phyloP scores from a whole-genome alignment of 2,888 invertebrate genomes.

The Parnassius orleans region DNA sequence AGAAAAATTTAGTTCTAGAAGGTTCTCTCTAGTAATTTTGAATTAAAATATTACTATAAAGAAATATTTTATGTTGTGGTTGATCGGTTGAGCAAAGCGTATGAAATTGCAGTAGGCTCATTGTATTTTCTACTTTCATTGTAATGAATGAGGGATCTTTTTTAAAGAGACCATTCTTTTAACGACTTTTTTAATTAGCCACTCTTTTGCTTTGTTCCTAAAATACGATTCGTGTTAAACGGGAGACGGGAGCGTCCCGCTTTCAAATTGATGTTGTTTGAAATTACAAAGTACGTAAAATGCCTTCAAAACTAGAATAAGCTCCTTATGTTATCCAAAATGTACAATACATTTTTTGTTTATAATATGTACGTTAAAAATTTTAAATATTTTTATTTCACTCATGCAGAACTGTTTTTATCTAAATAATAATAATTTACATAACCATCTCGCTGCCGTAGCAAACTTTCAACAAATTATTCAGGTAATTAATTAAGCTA shows the following conservation, averaged over 20 bases:
- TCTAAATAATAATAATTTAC: too few relatives aligned
- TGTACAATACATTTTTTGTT: too few relatives aligned
- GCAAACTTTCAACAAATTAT: too few relatives aligned
- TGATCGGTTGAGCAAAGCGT: slow-evolving; percentile 14
- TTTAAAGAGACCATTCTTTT: slow-evolving; percentile 40
- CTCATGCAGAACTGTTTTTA: too few relatives aligned
- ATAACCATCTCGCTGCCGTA: too few relatives aligned
- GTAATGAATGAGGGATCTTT: slow-evolving; percentile 37
- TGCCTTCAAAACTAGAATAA: background rate
- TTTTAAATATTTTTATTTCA: too few relatives aligned
- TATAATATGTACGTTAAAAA: too few relatives aligned
- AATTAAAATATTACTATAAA: background rate
- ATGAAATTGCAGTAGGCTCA: slow-evolving; percentile 41
- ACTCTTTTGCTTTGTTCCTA: slow-evolving; percentile 31
- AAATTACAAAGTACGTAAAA: slow-evolving; percentile 12
- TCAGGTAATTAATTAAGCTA: too few relatives aligned
- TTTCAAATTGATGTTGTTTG: slow-evolving; percentile 17
- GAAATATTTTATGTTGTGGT: background rate
- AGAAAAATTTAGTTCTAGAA: too few relatives aligned
- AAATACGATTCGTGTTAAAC: slow-evolving; percentile 25
- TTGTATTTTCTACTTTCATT: slow-evolving; percentile 37
- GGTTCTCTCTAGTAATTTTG: too few relatives aligned
- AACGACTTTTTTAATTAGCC: slow-evolving; percentile 36
- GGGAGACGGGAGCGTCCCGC: slow-evolving; percentile 9
- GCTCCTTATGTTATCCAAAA: background rate